Percentiles rank a stretch among this genome's conserved stretches.
phyloP scores from a whole-genome alignment of 2,797 vertebrate species.

The Myiothlypis chrysogaster region DNA sequence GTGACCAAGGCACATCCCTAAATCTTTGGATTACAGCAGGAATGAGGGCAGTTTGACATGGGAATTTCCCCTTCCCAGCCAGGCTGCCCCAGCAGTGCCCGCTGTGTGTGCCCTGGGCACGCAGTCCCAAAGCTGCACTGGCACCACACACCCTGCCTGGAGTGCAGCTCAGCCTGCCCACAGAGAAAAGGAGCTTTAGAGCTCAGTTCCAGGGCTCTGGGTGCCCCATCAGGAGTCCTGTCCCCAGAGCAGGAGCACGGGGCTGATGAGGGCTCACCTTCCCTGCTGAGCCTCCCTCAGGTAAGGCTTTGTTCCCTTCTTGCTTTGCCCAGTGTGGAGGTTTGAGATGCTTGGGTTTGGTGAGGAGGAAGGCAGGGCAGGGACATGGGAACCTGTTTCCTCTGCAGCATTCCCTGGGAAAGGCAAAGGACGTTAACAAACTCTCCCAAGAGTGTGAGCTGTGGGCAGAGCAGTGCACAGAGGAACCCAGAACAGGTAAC shows the following conservation, averaged over 20 bases:
- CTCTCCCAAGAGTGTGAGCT: neutral
- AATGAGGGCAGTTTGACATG: neutral
- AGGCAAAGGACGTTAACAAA: neutral
- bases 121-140: neutral
- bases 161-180: neutral
- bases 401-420: neutral
- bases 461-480: neutral
- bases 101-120: neutral
- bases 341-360: neutral
- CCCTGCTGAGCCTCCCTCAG: neutral
- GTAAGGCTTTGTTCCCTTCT: neutral
- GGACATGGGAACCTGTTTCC: neutral
- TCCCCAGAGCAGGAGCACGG: neutral
- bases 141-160: neutral
- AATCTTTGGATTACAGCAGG: neutral
- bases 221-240: neutral
- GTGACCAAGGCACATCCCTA: neutral
- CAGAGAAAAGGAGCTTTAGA: neutral
- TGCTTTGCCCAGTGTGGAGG: neutral
- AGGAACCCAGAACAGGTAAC: rapidly evolving
- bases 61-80: neutral
- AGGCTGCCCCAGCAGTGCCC: neutral
- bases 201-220: neutral
- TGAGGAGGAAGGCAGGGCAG: neutral
- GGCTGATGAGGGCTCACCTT: neutral